Evolutionary conservation across 2,888 invertebrate genomes (phyloP).

Genomic region (Erpobdella octoculata): DNA sequence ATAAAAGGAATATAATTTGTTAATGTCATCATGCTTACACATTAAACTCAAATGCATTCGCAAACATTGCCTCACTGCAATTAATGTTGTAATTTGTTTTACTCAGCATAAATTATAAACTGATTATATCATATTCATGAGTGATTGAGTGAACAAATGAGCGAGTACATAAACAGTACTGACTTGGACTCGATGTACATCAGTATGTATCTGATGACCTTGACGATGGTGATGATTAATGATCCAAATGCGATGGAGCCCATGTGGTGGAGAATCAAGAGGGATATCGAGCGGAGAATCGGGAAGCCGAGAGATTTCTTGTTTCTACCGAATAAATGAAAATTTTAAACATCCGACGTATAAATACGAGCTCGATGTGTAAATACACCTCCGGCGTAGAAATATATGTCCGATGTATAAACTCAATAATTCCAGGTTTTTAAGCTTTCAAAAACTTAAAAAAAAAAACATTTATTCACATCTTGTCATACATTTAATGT

Average conservation of each 20-base stretch:
- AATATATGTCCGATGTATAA: too few species aligned
- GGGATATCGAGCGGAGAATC: slow-evolving; percentile 42
- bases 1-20: background rate
- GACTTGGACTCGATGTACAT: slow-evolving; percentile 51
- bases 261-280: slow-evolving; percentile 49
- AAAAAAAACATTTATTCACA: too few species aligned
- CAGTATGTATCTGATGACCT: slow-evolving; percentile 52
- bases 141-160: background rate
- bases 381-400: too few species aligned
- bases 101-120: background rate
- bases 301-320: slow-evolving; percentile 43
- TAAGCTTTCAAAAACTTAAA: too few species aligned
- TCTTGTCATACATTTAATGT: too few species aligned
- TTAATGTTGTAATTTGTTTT: background rate
- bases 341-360: too few species aligned
- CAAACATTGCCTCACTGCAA: background rate
- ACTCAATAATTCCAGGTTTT: too few species aligned
- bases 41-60: background rate
- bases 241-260: slow-evolving; percentile 53
- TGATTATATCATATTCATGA: too few species aligned
- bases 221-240: slow-evolving; percentile 52
- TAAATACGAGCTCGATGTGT: too few species aligned
- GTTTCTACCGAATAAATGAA: too few species aligned
- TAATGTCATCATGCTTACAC: background rate
- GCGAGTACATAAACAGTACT: slow-evolving; percentile 42